Conservation (phyloP, 2,113 vertebrate species). For the Procavia capensis region DNA sequence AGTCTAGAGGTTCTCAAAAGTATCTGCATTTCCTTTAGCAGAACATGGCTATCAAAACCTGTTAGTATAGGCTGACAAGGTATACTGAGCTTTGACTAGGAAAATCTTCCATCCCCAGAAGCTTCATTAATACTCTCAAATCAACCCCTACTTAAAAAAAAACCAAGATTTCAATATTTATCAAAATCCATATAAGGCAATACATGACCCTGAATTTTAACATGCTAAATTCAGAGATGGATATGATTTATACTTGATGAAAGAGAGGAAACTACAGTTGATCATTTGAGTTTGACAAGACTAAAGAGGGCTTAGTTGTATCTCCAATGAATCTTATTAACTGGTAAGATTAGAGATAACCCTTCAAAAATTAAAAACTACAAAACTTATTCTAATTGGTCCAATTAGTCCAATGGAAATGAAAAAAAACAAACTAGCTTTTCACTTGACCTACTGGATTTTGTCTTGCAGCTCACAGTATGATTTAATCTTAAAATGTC, state of each 20-base stretch:
- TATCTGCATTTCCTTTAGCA: not conserved
- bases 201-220: constrained; percentile 17
- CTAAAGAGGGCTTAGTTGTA: not conserved
- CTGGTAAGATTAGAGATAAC: not conserved
- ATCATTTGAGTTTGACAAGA: not conserved
- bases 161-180: no score
- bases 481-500: not conserved
- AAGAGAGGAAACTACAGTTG: not conserved
- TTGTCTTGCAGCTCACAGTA: not conserved
- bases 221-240: not conserved
- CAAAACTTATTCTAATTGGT: not conserved
- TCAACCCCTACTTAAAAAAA: constrained; percentile 12
- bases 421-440: constrained; percentile 12
- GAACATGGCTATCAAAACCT: not conserved
- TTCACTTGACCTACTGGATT: not conserved
- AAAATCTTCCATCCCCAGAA: not conserved
- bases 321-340: constrained; percentile 40
- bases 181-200: not conserved
- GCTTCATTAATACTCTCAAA: not conserved
- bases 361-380: not conserved
- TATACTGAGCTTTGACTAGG: not conserved
- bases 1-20: not conserved
- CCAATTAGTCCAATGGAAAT: constrained; percentile 9
- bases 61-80: not conserved
- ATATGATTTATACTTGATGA: not conserved